Evolutionary conservation across 2,888 invertebrate genomes (phyloP).

Genomic region (Napeogenes sylphis): DNA sequence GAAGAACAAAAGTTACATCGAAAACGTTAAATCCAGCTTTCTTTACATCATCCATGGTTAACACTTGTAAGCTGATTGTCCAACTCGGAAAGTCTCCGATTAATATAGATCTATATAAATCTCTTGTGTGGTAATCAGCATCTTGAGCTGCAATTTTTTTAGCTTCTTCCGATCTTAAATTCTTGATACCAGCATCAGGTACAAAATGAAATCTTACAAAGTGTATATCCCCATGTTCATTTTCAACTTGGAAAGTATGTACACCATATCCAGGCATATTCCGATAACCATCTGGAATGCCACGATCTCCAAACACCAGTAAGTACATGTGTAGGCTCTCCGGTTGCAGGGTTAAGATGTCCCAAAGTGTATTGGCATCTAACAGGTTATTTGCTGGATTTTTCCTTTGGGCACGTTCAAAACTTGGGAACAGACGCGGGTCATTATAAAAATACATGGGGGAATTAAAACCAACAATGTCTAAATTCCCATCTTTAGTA

Average conservation of each 20-base stretch:
- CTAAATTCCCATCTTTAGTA: slow-evolving; percentile 83
- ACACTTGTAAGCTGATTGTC: slow-evolving; percentile 87
- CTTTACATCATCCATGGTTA: slow-evolving; percentile 63
- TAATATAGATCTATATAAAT: slow-evolving; percentile 90
- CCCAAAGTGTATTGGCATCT: slow-evolving; percentile 94
- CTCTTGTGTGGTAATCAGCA: slow-evolving; percentile 90
- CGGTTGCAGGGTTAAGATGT: slow-evolving; percentile 89
- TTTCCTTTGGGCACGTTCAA: slow-evolving; percentile 94
- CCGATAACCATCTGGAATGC: slow-evolving; percentile 91
- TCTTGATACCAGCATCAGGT: slow-evolving; percentile 91
- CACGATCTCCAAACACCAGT: slow-evolving; percentile 90
- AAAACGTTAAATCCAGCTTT: too few relatives aligned
- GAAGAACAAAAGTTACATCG: too few relatives aligned
- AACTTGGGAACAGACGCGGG: slow-evolving; percentile 90
- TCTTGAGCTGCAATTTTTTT: slow-evolving; percentile 81
- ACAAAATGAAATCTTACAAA: slow-evolving; percentile 89
- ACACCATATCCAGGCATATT: slow-evolving; percentile 96
- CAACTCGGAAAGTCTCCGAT: slow-evolving; percentile 84
- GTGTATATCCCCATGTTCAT: slow-evolving; percentile 59
- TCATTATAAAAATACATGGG: slow-evolving; percentile 94
- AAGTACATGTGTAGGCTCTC: slow-evolving; percentile 89
- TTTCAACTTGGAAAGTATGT: slow-evolving; percentile 92
- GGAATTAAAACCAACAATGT: slow-evolving; percentile 81
- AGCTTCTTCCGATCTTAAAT: slow-evolving; percentile 81
- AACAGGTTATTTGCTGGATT: slow-evolving; percentile 92